phyloP scores from a whole-genome alignment of 2,113 vertebrate species.

The Perognathus longimembris region DNA sequence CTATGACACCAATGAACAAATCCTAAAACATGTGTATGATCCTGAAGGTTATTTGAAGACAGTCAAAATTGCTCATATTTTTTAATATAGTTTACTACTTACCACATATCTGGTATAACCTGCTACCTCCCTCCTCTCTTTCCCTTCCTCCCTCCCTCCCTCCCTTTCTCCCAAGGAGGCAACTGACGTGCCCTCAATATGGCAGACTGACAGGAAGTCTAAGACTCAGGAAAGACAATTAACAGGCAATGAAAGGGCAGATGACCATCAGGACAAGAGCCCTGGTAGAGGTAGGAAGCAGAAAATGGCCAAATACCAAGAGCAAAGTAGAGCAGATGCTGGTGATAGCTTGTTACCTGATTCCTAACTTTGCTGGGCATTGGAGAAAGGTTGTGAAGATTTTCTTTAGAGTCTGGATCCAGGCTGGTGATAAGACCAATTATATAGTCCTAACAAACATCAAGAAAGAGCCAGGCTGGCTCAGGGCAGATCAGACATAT shows the following conservation, averaged over 20 bases:
- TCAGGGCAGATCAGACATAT: neutral
- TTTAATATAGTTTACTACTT: neutral
- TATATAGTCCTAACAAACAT: neutral
- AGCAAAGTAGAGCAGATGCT: neutral
- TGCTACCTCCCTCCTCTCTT: neutral
- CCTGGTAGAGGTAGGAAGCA: neutral
- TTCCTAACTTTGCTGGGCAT: neutral
- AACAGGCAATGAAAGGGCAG: neutral
- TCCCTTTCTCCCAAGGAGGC: neutral
- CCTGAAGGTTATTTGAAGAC: neutral
- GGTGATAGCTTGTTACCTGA: neutral
- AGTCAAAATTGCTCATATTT: neutral
- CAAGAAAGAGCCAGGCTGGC: neutral
- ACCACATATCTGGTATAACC: neutral
- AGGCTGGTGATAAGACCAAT: neutral
- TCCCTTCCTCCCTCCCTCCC: too few species aligned
- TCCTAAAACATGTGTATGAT: neutral
- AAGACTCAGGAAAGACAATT: neutral
- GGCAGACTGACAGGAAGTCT: neutral
- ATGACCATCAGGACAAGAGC: neutral
- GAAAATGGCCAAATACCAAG: neutral
- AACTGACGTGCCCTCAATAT: neutral
- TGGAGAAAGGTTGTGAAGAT: neutral
- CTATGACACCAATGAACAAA: neutral
- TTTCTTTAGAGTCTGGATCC: neutral